Evolutionary conservation across 2,888 invertebrate species (phyloP).

Genomic region (Cheilosia variabilis): DNA sequence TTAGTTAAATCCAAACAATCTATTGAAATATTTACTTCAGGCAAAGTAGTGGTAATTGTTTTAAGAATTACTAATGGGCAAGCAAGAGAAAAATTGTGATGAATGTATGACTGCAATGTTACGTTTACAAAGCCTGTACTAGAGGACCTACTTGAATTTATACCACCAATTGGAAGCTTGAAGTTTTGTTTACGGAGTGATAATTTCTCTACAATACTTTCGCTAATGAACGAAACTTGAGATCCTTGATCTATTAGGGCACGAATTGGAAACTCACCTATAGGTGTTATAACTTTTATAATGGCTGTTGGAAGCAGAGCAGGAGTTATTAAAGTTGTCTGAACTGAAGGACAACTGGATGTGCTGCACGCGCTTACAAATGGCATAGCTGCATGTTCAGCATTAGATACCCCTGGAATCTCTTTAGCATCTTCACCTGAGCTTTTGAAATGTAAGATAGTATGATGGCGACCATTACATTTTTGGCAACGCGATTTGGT

Average conservation of each 20-base stretch:
- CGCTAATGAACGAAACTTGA: constrained; percentile 2
- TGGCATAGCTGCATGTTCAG: neutral
- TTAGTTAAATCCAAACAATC: neutral
- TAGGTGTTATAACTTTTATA: too few relatives aligned
- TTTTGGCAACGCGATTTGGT: constrained; percentile 7
- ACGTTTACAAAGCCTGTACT: neutral
- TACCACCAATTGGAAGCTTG: constrained; percentile 1
- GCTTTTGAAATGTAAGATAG: neutral
- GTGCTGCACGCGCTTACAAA: neutral
- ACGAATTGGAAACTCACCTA: neutral
- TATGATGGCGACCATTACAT: constrained; percentile 13
- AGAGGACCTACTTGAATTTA: neutral
- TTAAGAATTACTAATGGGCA: too few relatives aligned
- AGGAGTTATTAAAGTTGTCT: neutral
- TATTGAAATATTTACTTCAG: neutral
- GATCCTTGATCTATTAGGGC: neutral
- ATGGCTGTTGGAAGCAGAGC: constrained; percentile 7
- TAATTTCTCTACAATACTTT: neutral
- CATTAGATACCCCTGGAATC: neutral
- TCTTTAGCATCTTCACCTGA: neutral
- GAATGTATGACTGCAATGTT: constrained; percentile 1
- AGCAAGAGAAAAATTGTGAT: neutral
- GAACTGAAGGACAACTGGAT: neutral
- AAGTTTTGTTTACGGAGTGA: neutral
- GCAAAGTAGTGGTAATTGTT: neutral